These are phyloP conservation scores for Rhinichthys osculus DNA, from an alignment of 2,797 vertebrate species.

Conservation along the genomic window DNA sequence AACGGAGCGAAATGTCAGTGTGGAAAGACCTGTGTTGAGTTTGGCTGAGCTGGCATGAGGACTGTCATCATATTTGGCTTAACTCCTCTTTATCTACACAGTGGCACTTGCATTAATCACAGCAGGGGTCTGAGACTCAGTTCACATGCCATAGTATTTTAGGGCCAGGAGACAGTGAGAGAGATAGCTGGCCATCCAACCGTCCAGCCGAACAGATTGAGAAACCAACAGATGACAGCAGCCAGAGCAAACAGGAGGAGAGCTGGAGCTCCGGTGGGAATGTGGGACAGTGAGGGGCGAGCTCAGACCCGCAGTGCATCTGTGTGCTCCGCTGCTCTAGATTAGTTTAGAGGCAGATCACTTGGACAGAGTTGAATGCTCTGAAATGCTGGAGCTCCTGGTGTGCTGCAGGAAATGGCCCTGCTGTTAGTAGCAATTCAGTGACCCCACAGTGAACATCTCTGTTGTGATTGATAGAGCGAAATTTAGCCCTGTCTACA, in stretches of 20 bases:
- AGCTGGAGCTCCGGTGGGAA: constrained; percentile 46
- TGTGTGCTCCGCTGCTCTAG: constrained; percentile 62
- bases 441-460: constrained; percentile 33
- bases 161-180: constrained; percentile 16
- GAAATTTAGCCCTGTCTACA: not conserved
- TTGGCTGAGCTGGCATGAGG: constrained; percentile 1
- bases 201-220: constrained; percentile 39
- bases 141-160: constrained; percentile 31
- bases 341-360: constrained; percentile 54
- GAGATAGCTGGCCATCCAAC: constrained; percentile 21
- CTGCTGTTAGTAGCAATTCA: constrained; percentile 34
- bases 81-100: constrained; percentile 29
- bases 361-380: constrained; percentile 56
- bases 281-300: constrained; percentile 17
- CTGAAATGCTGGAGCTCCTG: constrained; percentile 61
- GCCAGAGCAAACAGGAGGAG: constrained; percentile 37
- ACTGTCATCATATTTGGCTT: constrained; percentile 25
- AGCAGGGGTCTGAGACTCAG: constrained; percentile 44
- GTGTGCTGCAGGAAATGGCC: constrained; percentile 36
- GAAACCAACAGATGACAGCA: constrained; percentile 29
- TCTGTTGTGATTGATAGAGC: constrained; percentile 30
- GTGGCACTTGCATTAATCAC: constrained; percentile 54
- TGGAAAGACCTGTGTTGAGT: constrained; percentile 38
- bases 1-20: not conserved
- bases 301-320: constrained; percentile 53